Conservation (phyloP, 1,140 invertebrate species). For the Popillia japonica region DNA sequence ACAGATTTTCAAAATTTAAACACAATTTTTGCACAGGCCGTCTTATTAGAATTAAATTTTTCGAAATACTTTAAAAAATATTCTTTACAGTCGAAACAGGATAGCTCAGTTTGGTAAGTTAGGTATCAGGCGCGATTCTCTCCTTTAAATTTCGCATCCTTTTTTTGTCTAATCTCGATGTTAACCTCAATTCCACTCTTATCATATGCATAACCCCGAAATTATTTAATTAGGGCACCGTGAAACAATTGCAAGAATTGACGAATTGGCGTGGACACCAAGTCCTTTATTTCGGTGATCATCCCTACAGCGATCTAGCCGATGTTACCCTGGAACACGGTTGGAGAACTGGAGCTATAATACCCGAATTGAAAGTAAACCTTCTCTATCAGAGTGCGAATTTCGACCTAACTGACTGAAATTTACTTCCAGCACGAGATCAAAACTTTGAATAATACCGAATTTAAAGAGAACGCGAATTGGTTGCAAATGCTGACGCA, state of each 20-base stretch:
- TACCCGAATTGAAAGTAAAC: conserved; percentile 86
- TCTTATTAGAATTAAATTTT: too few species aligned
- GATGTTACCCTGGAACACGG: conserved; percentile 96
- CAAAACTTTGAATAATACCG: conserved; percentile 81
- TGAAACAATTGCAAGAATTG: conserved; percentile 88
- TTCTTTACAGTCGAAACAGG: conserved; percentile 21
- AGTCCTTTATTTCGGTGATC: conserved; percentile 97
- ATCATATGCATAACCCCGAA: not conserved
- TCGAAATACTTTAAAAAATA: too few species aligned
- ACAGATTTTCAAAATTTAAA: not conserved
- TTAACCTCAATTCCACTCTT: not conserved
- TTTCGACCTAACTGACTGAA: too few species aligned
- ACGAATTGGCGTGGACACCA: conserved; percentile 93
- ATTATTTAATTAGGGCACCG: conserved; percentile 78
- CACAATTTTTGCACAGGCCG: too few species aligned
- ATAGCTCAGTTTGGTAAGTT: conserved; percentile 1
- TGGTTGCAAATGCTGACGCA: conserved; percentile 94
- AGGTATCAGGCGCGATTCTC: not conserved
- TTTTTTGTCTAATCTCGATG: not conserved
- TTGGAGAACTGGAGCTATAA: conserved; percentile 98
- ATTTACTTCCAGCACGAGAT: conserved; percentile 84
- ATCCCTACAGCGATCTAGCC: conserved; percentile 96
- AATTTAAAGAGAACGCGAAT: conserved; percentile 88
- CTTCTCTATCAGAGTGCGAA: too few species aligned
- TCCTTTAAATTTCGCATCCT: not conserved